Evolutionary conservation across 2,113 vertebrate genomes (phyloP).

Genomic region (Alligator sinensis): DNA sequence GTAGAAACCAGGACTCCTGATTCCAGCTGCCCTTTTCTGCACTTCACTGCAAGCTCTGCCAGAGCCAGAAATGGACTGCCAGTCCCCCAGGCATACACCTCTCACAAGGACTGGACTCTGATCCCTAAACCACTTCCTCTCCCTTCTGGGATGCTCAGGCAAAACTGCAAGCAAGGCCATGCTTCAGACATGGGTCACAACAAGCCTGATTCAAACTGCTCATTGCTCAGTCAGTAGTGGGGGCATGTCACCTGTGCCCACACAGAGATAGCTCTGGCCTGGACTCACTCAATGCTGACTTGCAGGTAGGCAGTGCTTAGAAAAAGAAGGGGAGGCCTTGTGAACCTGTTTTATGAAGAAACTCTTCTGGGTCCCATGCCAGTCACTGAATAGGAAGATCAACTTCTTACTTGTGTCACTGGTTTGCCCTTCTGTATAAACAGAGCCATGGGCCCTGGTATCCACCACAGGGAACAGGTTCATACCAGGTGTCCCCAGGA

Average conservation of each 20-base stretch:
- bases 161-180: background rate
- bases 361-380: rapidly evolving
- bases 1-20: background rate
- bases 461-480: background rate
- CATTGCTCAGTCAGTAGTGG: background rate
- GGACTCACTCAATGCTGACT: background rate
- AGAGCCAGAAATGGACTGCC: background rate
- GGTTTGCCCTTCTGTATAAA: background rate
- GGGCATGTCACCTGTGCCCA: background rate
- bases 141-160: rapidly evolving
- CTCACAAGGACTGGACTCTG: background rate
- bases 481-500: background rate
- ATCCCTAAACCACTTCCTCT: rapidly evolving
- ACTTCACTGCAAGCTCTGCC: too few species aligned
- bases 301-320: background rate
- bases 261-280: background rate
- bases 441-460: background rate
- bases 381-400: rapidly evolving
- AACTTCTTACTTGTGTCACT: background rate
- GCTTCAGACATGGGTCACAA: too few species aligned
- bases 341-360: background rate
- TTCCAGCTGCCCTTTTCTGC: too few species aligned
- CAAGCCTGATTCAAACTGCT: background rate
- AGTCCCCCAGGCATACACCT: background rate
- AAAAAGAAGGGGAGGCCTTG: background rate